Base-by-base conservation (phyloP, 2,113 vertebrate genomes). In the Lonchura striata region DNA sequence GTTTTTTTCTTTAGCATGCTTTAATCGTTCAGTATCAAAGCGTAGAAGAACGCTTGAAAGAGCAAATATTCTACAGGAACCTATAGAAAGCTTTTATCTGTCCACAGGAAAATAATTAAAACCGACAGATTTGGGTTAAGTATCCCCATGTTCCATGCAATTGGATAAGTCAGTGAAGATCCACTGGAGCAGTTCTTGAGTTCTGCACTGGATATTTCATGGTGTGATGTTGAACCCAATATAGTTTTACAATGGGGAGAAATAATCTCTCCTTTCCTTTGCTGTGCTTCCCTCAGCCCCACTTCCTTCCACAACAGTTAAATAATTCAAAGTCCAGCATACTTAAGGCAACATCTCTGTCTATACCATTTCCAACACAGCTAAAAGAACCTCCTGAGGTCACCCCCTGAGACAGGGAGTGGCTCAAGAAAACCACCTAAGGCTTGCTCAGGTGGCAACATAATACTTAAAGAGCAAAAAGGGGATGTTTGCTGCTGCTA, bases 51-150 rank as follows among this genome's bases (percentile, higher is more conserved):
- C 96, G 98, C 98, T 97, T 97, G 96, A 98, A 95, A 98, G 97
- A 98, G 96, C 98, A 98, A 98, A 98, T 97, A 98, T 97, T 97
- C 95, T 95, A 97, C 95, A 96, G 95, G 97, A 98, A 97, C 97
- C 97, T 98, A 98, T 97, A 97, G 97, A 97, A 98, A 98, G 98
- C 98, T 98, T 98, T 98, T 98, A 98, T 98, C 97, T 98, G 96
- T 97, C 96, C 97, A 97, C 94, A 97, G 76, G 95, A 98, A 96
- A 98, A 95, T 98, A 98, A 98, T 98, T 96, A 98, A 97, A 97
- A 77, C 90, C 96, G 98, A 98, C 98, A 98, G 97, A 98, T 98
- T 98, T 95, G 97, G 98, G 98, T 98, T 98, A 98, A 98, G 98
- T 98, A 96, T 95, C 97, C 93, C 97, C 97, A 96, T 97, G 94